Percentiles rank a stretch among this genome's conserved stretches.
Conservation (phyloP, 2,797 vertebrate species). For the Takifugu ocellatus region DNA sequence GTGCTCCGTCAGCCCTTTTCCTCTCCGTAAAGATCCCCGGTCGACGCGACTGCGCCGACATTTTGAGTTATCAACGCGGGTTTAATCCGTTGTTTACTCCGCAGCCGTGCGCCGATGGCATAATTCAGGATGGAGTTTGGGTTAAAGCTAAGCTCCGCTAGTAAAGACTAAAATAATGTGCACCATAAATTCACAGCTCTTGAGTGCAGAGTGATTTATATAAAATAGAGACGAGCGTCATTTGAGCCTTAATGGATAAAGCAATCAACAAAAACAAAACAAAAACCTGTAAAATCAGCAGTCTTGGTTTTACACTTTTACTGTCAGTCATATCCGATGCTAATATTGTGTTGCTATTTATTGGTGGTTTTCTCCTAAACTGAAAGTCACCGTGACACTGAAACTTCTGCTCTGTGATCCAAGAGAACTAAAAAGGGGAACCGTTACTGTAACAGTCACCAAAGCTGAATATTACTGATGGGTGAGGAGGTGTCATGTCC, state of each 20-base stretch:
- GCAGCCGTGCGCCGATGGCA: constrained; percentile 10
- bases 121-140: constrained; percentile 26
- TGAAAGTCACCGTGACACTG: constrained; percentile 9
- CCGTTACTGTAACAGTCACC: constrained; percentile 2
- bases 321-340: too few species aligned
- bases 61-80: constrained; percentile 50
- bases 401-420: constrained; percentile 6
- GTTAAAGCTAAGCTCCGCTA: constrained; percentile 20
- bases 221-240: not conserved
- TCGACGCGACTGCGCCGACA: constrained; percentile 46
- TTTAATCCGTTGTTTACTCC: constrained; percentile 54
- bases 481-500: constrained; percentile 41
- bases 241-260: too few species aligned
- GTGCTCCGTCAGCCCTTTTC: constrained; percentile 52
- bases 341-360: not conserved
- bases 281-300: too few species aligned
- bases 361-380: constrained; percentile 8
- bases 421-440: constrained; percentile 59
- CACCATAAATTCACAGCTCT: not conserved
- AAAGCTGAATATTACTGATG: constrained; percentile 23
- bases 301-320: too few species aligned
- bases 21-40: constrained; percentile 48
- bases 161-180: not conserved
- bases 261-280: too few species aligned
- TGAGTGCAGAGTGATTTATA: not conserved